These are phyloP conservation scores for Zaprionus gabonicus DNA, from an alignment of 1,140 invertebrate genomes.

Conservation along the genomic window DNA sequence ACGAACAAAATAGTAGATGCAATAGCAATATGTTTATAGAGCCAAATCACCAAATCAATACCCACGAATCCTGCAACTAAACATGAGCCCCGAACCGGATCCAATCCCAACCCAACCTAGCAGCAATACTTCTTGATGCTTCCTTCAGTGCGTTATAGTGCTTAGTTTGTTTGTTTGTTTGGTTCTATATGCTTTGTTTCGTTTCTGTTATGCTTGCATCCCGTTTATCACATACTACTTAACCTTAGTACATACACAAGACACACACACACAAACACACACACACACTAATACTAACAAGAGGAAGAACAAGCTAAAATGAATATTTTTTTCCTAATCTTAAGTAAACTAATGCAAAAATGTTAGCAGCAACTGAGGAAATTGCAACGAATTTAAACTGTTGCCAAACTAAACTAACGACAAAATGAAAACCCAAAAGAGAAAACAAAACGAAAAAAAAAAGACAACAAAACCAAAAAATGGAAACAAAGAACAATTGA, in stretches of 20 bases:
- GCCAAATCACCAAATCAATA: neutral
- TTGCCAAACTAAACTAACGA: constrained; percentile 79
- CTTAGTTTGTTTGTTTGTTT: constrained; percentile 24
- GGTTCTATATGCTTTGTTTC: constrained; percentile 3
- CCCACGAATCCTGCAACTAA: neutral
- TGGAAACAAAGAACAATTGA: constrained; percentile 55
- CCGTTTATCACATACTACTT: constrained; percentile 35
- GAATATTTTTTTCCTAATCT: constrained; percentile 72
- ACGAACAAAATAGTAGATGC: constrained; percentile 33
- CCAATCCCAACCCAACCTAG: constrained; percentile 26
- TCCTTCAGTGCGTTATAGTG: constrained; percentile 56
- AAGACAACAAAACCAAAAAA: constrained; percentile 16
- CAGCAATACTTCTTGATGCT: constrained; percentile 55
- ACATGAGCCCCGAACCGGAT: constrained; percentile 24
- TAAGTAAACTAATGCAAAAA: constrained; percentile 75
- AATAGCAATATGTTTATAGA: constrained; percentile 34
- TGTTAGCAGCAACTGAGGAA: constrained; percentile 80
- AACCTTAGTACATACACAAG: constrained; percentile 39
- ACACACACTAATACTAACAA: constrained; percentile 23
- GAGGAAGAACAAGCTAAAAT: constrained; percentile 30
- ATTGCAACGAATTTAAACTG: constrained; percentile 81
- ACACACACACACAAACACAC: constrained; percentile 31
- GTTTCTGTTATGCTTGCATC: constrained; percentile 14
- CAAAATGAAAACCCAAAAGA: constrained; percentile 33
- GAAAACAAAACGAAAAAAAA: constrained; percentile 28